These are phyloP conservation scores for Bos indicus DNA, from an alignment of 2,113 vertebrate species.

Conservation along the genomic window DNA sequence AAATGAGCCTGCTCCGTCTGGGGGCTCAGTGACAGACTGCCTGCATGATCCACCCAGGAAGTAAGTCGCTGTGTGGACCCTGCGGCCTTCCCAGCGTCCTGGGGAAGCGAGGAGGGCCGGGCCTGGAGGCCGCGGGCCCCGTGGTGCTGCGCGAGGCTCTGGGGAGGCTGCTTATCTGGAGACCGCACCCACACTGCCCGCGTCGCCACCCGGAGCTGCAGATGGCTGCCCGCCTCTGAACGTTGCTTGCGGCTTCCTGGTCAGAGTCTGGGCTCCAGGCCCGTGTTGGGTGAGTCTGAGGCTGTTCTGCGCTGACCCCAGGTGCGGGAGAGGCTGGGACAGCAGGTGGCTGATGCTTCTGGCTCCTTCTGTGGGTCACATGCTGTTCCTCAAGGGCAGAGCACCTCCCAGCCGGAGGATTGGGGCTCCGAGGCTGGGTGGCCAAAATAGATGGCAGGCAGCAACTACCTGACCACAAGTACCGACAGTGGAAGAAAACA, in stretches of 20 bases:
- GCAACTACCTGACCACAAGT: no score
- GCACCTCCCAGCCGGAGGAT: neutral
- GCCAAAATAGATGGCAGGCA: accelerated
- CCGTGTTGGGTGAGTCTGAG: neutral
- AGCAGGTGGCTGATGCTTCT: neutral
- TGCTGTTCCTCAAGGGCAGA: neutral
- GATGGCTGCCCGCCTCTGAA: neutral
- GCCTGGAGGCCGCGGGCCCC: accelerated
- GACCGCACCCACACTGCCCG: neutral
- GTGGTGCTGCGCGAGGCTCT: neutral
- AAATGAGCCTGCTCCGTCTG: accelerated
- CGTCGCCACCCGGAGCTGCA: accelerated
- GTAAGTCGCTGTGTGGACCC: no score
- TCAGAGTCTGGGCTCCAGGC: neutral
- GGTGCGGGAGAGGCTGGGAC: neutral
- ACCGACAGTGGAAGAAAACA: neutral
- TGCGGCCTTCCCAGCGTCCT: neutral
- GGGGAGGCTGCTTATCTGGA: neutral
- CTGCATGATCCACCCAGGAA: neutral
- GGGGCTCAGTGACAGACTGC: neutral
- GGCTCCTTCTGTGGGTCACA: neutral
- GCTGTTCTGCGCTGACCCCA: accelerated
- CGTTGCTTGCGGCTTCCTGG: neutral
- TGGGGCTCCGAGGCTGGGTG: no score
- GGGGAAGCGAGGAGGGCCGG: neutral